phyloP scores from a whole-genome alignment of 2,888 invertebrate species.

The Caenorhabditis parvicauda region DNA sequence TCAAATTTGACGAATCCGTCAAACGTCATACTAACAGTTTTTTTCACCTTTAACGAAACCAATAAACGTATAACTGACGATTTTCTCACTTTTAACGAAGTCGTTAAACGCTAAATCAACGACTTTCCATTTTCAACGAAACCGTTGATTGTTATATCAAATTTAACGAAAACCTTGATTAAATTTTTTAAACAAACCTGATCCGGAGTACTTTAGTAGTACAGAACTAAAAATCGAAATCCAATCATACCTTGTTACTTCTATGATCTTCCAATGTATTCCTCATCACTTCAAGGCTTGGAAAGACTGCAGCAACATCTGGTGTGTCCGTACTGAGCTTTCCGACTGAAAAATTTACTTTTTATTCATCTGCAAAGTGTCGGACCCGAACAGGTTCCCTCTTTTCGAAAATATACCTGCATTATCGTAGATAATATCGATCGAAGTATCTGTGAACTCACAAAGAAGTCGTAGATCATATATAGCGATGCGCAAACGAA shows the following conservation, averaged over 20 bases:
- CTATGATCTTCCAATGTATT: constrained; percentile 21
- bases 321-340: constrained; percentile 13
- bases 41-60: too few relatives aligned
- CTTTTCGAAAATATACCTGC: constrained; percentile 7
- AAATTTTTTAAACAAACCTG: not conserved
- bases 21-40: too few relatives aligned
- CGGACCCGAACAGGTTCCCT: not conserved
- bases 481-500: constrained; percentile 32
- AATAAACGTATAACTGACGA: too few relatives aligned
- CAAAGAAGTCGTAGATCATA: constrained; percentile 40
- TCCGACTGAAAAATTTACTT: too few relatives aligned
- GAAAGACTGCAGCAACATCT: constrained; percentile 13
- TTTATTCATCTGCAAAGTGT: constrained; percentile 10
- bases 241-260: constrained; percentile 11
- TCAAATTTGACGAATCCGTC: too few relatives aligned
- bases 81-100: too few relatives aligned
- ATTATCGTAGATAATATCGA: constrained; percentile 14
- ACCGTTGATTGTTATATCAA: too few relatives aligned
- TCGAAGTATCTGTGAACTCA: constrained; percentile 38
- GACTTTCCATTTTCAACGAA: too few relatives aligned
- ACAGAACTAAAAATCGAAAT: not conserved
- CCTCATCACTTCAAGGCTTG: constrained; percentile 13
- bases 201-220: too few relatives aligned
- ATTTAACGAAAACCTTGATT: not conserved
- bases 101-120: too few relatives aligned